Evolutionary conservation across 2,113 vertebrate species (phyloP), one percentile per base, ranked within the genome.

Genomic region (Gopherus evgoodei): DNA sequence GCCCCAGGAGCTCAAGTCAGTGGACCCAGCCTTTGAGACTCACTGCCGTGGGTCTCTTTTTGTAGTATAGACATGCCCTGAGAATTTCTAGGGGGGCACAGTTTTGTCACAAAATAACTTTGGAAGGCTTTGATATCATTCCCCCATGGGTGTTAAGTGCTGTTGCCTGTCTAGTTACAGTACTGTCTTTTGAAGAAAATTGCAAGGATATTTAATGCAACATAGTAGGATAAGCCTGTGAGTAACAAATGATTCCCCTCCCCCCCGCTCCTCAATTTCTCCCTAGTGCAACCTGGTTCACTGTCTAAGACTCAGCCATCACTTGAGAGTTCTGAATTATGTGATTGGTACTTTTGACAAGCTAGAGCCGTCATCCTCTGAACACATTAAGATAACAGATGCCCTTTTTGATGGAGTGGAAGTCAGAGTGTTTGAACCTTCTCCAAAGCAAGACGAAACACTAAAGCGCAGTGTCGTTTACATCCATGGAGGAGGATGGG

Each of bases 401-500:
- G 97, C 98, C 1, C 38, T 95, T 72, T 99, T 99, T 83, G 99
- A 98, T 0, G 99, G 99, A 0, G 98, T 99, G 19, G 98, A 99
- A 88, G 98, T 99, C 84, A 96, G 99, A 25, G 98, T 99, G 75
- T 99, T 99, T 84, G 98, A 99, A 95, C 98, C 99, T 3, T 95
- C 94, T 6, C 97, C 95, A 0, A 94, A 84, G 86, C 85, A 16
- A 31, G 97, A 98, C 59, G 98, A 97, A 59, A 97, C 93, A 0
- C 98, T 98, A 87, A 99, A 97, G 89, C 98, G 99, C 87, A 98
- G 98, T 0, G 86, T 99, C 29, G 22, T 99, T 80, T 99, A 99
- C 69, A 99, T 99, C 96, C 99, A 99, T 0, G 99, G 99, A 72
- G 99, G 99, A 13, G 99, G 99, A 82, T 99, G 99, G 99, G 99